These are phyloP conservation scores for Xiphophorus birchmanni DNA, from an alignment of 2,797 vertebrate genomes.

Conservation along the genomic window DNA sequence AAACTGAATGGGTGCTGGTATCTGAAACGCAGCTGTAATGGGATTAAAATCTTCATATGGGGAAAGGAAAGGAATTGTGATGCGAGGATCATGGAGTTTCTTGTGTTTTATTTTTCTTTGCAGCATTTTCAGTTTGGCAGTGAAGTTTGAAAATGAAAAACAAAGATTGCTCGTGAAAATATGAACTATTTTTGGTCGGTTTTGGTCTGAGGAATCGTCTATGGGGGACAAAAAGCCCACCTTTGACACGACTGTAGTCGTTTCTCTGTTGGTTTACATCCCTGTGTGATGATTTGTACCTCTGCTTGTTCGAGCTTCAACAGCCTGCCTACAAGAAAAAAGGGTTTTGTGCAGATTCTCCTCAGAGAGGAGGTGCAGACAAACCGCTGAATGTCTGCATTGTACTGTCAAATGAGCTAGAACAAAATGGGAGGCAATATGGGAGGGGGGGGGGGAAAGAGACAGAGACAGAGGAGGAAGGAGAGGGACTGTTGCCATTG, in stretches of 20 bases:
- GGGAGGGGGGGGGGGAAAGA: constrained; percentile 1
- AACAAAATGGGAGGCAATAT: constrained; percentile 73
- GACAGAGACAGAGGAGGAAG: constrained; percentile 46
- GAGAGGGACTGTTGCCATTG: constrained; percentile 67
- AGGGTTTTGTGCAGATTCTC: constrained; percentile 56
- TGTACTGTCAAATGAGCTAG: constrained; percentile 86
- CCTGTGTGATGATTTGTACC: constrained; percentile 23
- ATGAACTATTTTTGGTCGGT: neutral
- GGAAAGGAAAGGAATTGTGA: neutral
- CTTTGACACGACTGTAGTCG: constrained; percentile 41
- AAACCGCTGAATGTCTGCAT: constrained; percentile 74
- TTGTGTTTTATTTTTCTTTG: neutral
- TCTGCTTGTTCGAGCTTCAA: constrained; percentile 5
- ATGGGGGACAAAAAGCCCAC: neutral
- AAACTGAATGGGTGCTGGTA: constrained; percentile 26
- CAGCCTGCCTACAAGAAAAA: constrained; percentile 20
- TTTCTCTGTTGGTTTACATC: constrained; percentile 47
- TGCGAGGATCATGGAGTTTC: neutral
- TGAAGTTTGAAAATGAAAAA: constrained; percentile 8
- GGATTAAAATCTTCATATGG: neutral
- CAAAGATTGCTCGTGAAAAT: neutral
- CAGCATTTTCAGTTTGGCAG: neutral
- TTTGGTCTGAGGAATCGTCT: neutral
- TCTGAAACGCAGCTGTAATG: neutral
- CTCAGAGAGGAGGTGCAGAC: constrained; percentile 64